phyloP scores from a whole-genome alignment of 2,113 vertebrate species.

The Antechinus flavipes region DNA sequence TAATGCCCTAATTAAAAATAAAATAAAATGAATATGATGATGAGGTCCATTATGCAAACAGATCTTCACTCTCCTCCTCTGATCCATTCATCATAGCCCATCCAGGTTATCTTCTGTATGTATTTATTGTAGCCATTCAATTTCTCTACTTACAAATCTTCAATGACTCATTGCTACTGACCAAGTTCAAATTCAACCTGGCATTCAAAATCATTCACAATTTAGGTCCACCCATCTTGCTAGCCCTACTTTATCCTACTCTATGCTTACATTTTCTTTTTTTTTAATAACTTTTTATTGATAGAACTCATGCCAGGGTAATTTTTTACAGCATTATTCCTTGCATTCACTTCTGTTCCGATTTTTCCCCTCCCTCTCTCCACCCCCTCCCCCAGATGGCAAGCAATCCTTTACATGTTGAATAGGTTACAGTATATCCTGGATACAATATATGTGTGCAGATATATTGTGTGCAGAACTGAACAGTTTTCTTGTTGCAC shows the following conservation, averaged over 20 bases:
- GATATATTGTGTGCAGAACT: no score
- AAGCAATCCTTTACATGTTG: no score
- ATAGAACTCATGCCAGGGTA: no score
- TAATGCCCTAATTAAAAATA: constrained; percentile 21
- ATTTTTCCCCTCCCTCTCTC: no score
- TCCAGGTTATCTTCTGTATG: neutral
- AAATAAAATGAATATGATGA: constrained; percentile 20
- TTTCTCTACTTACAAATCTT: neutral
- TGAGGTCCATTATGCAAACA: neutral
- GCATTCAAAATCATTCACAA: neutral
- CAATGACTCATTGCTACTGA: neutral
- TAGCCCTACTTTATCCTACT: neutral
- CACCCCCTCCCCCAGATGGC: no score
- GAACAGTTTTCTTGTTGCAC: no score
- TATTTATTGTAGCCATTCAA: neutral
- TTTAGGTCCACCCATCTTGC: neutral
- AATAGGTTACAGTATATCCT: no score
- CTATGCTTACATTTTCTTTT: neutral
- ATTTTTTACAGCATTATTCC: no score
- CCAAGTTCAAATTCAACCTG: neutral
- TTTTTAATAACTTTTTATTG: no score
- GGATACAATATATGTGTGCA: no score
- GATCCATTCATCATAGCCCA: neutral
- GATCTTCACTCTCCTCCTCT: neutral
- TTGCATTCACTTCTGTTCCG: no score